Percentiles rank a stretch among this genome's conserved stretches.
Conservation (phyloP, 35 echinoderm and acorn worm species). For the Apostichopus japonicus region DNA sequence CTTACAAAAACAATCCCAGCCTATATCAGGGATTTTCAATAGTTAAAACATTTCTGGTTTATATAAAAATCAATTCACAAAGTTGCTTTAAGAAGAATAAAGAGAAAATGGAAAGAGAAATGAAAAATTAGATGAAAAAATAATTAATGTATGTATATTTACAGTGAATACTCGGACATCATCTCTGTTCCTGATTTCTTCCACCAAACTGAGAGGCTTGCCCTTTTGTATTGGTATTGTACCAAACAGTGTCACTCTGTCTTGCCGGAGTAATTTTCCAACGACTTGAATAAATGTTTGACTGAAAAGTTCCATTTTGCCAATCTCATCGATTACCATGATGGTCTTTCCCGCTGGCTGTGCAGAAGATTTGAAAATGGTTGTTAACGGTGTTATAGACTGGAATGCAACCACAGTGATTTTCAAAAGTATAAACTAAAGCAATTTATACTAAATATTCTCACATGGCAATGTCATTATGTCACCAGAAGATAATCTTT, state of each 20-base stretch:
- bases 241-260: constrained; percentile 68
- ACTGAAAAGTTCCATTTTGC: constrained; percentile 97
- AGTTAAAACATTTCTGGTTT: too few species aligned
- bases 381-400: too few species aligned
- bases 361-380: not conserved
- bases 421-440: too few species aligned
- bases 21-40: too few species aligned
- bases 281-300: constrained; percentile 78
- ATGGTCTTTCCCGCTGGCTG: constrained; percentile 24
- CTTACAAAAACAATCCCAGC: too few species aligned
- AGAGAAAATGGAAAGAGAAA: too few species aligned
- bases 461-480: too few species aligned
- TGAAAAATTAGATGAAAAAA: not conserved
- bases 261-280: constrained; percentile 65
- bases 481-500: too few species aligned
- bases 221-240: constrained; percentile 93
- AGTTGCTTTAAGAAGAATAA: too few species aligned
- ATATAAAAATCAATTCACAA: too few species aligned
- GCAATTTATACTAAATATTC: too few species aligned
- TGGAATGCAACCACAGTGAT: too few species aligned
- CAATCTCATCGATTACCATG: constrained; percentile 88
- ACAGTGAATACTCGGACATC: constrained; percentile 82
- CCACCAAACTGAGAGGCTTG: constrained; percentile 78
- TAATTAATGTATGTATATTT: not conserved
- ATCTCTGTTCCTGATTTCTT: constrained; percentile 72